phyloP scores from a whole-genome alignment of 2,797 vertebrate genomes.

The Girardinus metallicus region DNA sequence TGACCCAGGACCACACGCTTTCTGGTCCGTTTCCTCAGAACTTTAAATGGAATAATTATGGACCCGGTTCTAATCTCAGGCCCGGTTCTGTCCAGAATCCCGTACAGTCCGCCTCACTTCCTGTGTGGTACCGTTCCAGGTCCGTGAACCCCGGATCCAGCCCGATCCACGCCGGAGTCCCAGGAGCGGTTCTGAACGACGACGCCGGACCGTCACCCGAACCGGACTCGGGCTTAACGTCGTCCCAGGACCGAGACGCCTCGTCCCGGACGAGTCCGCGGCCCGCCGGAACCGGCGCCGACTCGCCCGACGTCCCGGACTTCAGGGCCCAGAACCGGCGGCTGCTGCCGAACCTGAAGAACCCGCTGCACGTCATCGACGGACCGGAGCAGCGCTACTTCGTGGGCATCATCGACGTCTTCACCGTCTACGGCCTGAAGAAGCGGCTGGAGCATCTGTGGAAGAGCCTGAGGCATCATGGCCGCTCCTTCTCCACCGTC shows the following conservation, averaged over 20 bases:
- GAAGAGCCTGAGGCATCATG: slow-evolving; percentile 85
- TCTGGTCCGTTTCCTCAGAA: neutral
- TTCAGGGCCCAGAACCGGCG: slow-evolving; percentile 83
- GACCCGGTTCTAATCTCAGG: neutral
- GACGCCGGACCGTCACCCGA: slow-evolving; percentile 46
- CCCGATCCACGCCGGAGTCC: slow-evolving; percentile 57
- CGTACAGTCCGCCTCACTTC: neutral
- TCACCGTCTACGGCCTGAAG: slow-evolving; percentile 85
- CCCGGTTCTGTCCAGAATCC: neutral
- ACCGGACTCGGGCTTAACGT: slow-evolving; percentile 20
- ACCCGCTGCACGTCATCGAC: slow-evolving; percentile 87
- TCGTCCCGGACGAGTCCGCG: neutral
- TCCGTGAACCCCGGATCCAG: slow-evolving; percentile 77
- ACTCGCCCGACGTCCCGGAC: slow-evolving; percentile 54
- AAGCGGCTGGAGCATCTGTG: slow-evolving; percentile 87
- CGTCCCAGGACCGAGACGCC: neutral
- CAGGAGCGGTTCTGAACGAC: slow-evolving; percentile 74
- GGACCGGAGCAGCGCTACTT: slow-evolving; percentile 89
- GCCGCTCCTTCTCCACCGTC: slow-evolving; percentile 87
- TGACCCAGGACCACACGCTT: neutral
- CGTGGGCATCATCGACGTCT: slow-evolving; percentile 89
- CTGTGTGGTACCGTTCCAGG: slow-evolving; percentile 63
- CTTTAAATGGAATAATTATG: neutral
- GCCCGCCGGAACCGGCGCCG: slow-evolving; percentile 8
- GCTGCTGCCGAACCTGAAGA: slow-evolving; percentile 82